Evolutionary conservation across 2,113 vertebrate genomes (phyloP).

Genomic region (Phylloscopus trochilus): DNA sequence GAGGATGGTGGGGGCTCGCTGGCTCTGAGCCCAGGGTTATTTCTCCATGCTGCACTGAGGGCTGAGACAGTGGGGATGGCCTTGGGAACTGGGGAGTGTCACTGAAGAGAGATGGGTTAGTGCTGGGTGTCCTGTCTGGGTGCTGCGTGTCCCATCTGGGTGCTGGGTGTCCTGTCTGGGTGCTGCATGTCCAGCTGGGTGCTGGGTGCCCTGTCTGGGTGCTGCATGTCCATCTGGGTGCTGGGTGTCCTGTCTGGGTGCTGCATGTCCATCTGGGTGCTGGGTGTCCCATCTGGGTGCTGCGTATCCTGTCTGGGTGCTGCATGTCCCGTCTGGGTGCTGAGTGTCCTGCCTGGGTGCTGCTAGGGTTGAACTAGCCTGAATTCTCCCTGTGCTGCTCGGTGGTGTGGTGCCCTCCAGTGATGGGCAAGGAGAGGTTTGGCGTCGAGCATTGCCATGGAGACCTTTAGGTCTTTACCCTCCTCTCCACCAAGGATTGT

Average conservation of each 20-base stretch:
- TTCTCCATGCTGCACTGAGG: rapidly evolving
- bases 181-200: too few species aligned
- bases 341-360: neutral
- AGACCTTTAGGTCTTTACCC: neutral
- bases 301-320: too few species aligned
- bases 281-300: too few species aligned
- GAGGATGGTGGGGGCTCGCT: neutral
- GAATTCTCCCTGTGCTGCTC: neutral
- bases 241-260: neutral
- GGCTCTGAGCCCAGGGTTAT: rapidly evolving
- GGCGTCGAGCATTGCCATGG: neutral
- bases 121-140: neutral
- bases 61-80: neutral
- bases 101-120: neutral
- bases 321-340: neutral
- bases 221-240: too few species aligned
- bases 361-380: neutral
- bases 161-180: too few species aligned
- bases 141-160: rapidly evolving
- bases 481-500: neutral
- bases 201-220: neutral
- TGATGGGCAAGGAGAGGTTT: neutral
- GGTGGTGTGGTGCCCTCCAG: conserved; percentile 9
- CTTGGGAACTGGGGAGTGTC: rapidly evolving
- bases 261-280: too few species aligned